Evolutionary conservation across 2,888 invertebrate genomes (phyloP), one percentile per base, ranked within the genome.

Genomic region (Drosophila robusta): DNA sequence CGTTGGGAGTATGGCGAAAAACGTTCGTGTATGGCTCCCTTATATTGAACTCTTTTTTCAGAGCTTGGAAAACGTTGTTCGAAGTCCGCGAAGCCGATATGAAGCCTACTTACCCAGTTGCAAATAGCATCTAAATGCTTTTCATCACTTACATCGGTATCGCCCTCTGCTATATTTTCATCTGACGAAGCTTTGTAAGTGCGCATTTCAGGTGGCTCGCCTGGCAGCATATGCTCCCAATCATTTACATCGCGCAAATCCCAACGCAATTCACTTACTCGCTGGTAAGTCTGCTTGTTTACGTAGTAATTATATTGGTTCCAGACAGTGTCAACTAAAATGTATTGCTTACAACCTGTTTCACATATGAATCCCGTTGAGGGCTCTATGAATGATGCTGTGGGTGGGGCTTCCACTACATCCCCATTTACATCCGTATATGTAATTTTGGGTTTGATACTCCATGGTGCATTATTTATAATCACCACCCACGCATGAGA

Each of bases 401-500:
- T 77, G 6, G 90, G 89, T 8, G 89, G 85, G 7, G 84, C 81
- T 38, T 81, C 93, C 79, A 88, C 76, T 7, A 86, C 76, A 36
- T 90, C 89, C 0, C 90, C 91, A 36, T 90, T 90, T 12, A 90
- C 90, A 34, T 90, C 79, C 0, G 75, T 56, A 11, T 78, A 80
- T 1, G 83, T 90, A 14, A 78, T 77, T 3, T 69, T 72, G 0
- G 91, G 88, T 18, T 91, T 91, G 3, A 82, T 77, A 44, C 87
- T 89, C 91, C 91, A 92, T 0, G 91, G 85, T 2, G 92, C 92
- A 70, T 91, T 91, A 38, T 89, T 71, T 12, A 94, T 93, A 4
- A 98, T 92, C 3, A 96, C 92, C 3, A 97, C 95, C 98, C 98
- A 98, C 0, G 96, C 95, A 91, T 98, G 98, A 1, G 96, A 93